These are phyloP conservation scores for Ploceus nigricollis DNA, from an alignment of 2,113 vertebrate species.

Conservation along the genomic window DNA sequence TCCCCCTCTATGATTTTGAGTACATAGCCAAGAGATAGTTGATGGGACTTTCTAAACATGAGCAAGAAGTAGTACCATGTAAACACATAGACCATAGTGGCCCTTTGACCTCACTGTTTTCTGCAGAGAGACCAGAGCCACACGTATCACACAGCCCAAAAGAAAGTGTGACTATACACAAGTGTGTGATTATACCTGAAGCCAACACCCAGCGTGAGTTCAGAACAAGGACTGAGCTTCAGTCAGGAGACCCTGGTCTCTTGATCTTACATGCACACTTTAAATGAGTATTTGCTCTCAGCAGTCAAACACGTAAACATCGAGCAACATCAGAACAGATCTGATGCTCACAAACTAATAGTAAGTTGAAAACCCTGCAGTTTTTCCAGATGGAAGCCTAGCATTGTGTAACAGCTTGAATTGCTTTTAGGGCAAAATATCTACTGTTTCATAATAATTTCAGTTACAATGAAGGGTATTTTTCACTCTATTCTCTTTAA, in stretches of 20 bases:
- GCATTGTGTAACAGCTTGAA: not conserved
- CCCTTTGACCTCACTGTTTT: not conserved
- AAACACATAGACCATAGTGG: not conserved
- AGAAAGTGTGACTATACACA: not conserved
- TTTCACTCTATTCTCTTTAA: slow-evolving; percentile 5
- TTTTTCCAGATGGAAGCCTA: not conserved
- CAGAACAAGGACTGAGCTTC: not conserved
- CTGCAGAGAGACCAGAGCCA: not conserved
- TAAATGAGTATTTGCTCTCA: not conserved
- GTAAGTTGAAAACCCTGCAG: not conserved
- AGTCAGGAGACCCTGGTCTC: not conserved
- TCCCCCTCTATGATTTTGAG: not conserved
- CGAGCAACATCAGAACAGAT: not conserved
- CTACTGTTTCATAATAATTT: not conserved
- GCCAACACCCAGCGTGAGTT: not conserved
- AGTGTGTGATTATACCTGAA: not conserved
- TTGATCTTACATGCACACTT: not conserved
- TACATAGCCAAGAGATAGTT: not conserved
- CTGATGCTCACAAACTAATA: not conserved
- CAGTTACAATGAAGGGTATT: not conserved
- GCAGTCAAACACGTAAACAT: not conserved
- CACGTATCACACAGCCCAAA: not conserved
- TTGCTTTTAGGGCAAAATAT: not conserved
- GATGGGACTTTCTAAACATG: not conserved
- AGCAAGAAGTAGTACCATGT: not conserved